A percentile compares a stretch with the other conserved stretches of the same genome.
These are phyloP conservation scores for Panthera leo DNA, from an alignment of 2,113 vertebrate genomes.

Conservation along the genomic window DNA sequence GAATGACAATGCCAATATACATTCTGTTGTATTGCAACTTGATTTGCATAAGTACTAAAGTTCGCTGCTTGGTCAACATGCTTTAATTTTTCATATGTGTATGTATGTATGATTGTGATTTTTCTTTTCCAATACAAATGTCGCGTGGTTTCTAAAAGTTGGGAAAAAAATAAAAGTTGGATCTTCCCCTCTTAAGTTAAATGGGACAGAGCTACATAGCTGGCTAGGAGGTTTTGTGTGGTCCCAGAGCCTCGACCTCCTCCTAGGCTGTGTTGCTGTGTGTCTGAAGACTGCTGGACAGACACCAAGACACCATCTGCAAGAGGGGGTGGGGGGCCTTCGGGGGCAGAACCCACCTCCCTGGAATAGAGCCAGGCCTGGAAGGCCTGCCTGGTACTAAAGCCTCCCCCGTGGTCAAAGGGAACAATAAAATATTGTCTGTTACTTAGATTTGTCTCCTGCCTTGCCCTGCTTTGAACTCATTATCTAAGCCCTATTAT, in stretches of 20 bases:
- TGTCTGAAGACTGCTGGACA: neutral
- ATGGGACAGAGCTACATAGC: neutral
- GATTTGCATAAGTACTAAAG: neutral
- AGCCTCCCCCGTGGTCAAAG: neutral
- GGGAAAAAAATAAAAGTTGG: neutral
- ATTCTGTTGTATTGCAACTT: neutral
- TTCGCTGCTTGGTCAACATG: neutral
- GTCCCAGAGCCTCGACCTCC: neutral
- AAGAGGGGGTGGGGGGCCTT: neutral
- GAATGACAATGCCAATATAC: neutral
- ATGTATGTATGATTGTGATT: neutral
- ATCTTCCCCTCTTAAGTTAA: neutral
- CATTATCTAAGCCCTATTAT: neutral
- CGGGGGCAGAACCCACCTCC: neutral
- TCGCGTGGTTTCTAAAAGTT: neutral
- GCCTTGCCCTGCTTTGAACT: neutral
- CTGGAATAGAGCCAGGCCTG: neutral
- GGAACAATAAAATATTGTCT: neutral
- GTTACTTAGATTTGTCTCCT: neutral
- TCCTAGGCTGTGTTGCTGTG: neutral
- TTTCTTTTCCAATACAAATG: neutral
- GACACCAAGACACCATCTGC: neutral
- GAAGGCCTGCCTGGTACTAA: neutral
- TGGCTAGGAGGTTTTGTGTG: neutral
- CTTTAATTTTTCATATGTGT: neutral